Percentiles rank a stretch among this genome's conserved stretches.
Evolutionary conservation across 2,797 vertebrate genomes (phyloP).

Genomic region (Botia almorhae): DNA sequence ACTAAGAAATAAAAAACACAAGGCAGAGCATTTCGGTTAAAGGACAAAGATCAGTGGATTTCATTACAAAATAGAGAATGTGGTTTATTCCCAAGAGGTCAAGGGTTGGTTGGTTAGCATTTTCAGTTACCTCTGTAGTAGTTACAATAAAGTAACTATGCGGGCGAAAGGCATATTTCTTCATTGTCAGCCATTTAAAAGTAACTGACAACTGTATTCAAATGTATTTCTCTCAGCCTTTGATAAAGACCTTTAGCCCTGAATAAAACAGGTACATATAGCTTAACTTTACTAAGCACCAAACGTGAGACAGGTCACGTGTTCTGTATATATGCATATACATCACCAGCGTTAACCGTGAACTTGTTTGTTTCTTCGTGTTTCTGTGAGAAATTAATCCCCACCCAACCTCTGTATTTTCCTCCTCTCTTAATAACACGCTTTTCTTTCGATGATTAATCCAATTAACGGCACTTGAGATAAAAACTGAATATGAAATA

Average conservation of each 20-base stretch:
- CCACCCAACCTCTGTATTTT: conserved; percentile 75
- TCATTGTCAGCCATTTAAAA: too few species aligned
- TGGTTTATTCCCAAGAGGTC: neutral
- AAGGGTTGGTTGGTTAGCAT: too few species aligned
- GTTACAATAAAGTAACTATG: too few species aligned
- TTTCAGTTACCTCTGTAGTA: too few species aligned
- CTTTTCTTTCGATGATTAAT: conserved; percentile 81
- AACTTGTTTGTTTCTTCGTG: conserved; percentile 36
- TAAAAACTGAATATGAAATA: conserved; percentile 77
- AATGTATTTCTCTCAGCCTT: too few species aligned
- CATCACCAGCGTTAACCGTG: conserved; percentile 13
- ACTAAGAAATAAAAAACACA: neutral
- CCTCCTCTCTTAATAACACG: conserved; percentile 81
- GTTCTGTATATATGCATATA: neutral
- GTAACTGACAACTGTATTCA: too few species aligned
- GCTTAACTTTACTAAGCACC: too few species aligned
- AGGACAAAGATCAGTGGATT: neutral
- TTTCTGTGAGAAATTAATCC: conserved; percentile 72
- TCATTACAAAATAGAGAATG: neutral
- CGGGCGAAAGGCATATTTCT: too few species aligned
- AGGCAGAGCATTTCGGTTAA: neutral
- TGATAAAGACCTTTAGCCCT: too few species aligned
- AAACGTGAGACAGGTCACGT: neutral
- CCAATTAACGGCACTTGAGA: conserved; percentile 80
- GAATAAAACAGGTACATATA: too few species aligned